Evolutionary conservation across 2,888 invertebrate genomes (phyloP).

Genomic region (Nomada fabriciana): DNA sequence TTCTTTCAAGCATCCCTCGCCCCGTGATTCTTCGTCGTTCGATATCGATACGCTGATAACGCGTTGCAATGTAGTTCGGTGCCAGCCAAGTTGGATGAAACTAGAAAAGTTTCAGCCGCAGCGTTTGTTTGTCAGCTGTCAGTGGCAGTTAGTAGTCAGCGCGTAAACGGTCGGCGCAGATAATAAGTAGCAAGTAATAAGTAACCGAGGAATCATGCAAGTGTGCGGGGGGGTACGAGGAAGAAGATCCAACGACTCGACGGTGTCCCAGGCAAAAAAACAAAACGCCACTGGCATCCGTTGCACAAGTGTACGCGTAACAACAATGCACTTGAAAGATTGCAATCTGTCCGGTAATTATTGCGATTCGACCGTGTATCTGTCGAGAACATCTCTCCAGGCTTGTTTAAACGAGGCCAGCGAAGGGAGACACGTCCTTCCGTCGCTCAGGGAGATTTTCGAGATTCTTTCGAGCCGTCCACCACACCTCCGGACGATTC

Average conservation of each 20-base stretch:
- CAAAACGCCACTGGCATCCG: conserved; percentile 12
- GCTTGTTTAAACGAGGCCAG: conserved; percentile 43
- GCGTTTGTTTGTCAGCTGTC: background rate
- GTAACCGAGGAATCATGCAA: too few species aligned
- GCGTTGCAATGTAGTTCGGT: background rate
- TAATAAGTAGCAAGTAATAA: too few species aligned
- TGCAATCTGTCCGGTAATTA: conserved; percentile 56
- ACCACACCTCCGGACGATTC: background rate
- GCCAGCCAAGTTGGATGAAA: background rate
- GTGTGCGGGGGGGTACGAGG: background rate
- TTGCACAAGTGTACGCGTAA: conserved; percentile 50
- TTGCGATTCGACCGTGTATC: conserved; percentile 33
- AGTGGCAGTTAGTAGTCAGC: too few species aligned
- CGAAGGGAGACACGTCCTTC: conserved; percentile 36
- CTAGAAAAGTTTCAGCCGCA: too few species aligned
- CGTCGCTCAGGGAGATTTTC: conserved; percentile 14
- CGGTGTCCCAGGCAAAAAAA: background rate
- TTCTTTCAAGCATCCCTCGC: too few species aligned
- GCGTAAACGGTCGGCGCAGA: too few species aligned
- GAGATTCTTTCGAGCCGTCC: conserved; percentile 3
- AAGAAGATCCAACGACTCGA: background rate
- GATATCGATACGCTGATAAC: background rate
- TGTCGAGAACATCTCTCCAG: conserved; percentile 43
- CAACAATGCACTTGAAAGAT: conserved; percentile 49
- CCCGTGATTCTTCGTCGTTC: background rate